A percentile compares a stretch with the other conserved stretches of the same genome.
These are phyloP conservation scores for Pteronura brasiliensis DNA, from an alignment of 2,113 vertebrate genomes.

Conservation along the genomic window DNA sequence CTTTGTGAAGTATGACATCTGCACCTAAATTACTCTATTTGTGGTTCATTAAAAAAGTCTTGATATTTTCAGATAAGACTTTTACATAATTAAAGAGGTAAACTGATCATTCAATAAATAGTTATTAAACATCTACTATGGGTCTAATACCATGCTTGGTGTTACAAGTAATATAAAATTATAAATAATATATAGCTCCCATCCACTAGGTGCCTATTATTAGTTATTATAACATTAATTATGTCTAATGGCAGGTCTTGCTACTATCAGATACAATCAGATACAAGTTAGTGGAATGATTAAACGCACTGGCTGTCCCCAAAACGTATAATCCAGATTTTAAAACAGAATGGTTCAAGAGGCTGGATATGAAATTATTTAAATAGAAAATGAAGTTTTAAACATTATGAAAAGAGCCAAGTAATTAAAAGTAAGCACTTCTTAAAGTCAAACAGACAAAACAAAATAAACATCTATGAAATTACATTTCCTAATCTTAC, in stretches of 20 bases:
- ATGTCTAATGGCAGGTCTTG: neutral
- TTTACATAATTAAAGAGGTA: conserved; percentile 15
- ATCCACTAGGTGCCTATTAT: neutral
- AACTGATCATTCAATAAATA: neutral
- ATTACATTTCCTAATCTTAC: neutral
- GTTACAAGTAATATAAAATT: neutral
- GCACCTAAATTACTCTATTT: conserved; percentile 8
- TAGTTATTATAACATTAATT: no score
- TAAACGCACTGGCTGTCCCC: neutral
- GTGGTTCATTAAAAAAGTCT: neutral
- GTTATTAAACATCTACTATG: neutral
- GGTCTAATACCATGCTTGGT: neutral
- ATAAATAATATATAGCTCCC: neutral
- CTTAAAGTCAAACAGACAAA: neutral
- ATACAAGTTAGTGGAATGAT: neutral
- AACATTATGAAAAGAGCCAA: neutral
- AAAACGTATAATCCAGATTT: neutral
- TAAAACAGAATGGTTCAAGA: neutral
- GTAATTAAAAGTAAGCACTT: neutral
- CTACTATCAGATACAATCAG: neutral
- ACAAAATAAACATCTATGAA: neutral
- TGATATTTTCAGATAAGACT: neutral
- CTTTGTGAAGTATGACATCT: neutral
- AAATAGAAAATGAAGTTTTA: conserved; percentile 10
- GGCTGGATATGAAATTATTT: neutral